These are phyloP conservation scores for Drosophila prolongata DNA, from an alignment of 2,888 invertebrate species.

Conservation along the genomic window DNA sequence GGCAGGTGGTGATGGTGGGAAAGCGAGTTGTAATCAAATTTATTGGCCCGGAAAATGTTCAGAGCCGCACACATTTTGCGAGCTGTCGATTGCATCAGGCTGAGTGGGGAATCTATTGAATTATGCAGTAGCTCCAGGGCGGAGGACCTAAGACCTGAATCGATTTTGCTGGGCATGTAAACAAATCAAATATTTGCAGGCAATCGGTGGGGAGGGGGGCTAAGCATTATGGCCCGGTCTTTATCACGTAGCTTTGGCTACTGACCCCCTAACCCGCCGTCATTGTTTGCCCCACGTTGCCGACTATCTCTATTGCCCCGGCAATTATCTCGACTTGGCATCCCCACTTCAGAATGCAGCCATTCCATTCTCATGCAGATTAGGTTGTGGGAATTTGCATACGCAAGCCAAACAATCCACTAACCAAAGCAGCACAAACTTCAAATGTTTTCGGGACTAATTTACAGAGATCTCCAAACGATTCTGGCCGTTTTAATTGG, in stretches of 20 bases:
- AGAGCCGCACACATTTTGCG: slow-evolving; percentile 55
- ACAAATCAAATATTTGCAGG: slow-evolving; percentile 36
- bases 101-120: slow-evolving; percentile 58
- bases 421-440: slow-evolving; percentile 9
- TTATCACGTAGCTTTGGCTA: slow-evolving; percentile 28
- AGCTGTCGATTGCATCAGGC: slow-evolving; percentile 70
- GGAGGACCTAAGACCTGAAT: neutral
- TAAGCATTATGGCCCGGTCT: slow-evolving; percentile 28
- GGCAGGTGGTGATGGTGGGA: slow-evolving; percentile 31
- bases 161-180: slow-evolving; percentile 27
- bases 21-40: slow-evolving; percentile 62
- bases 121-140: slow-evolving; percentile 53
- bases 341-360: slow-evolving; percentile 16
- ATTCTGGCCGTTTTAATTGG: slow-evolving; percentile 19
- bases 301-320: slow-evolving; percentile 13
- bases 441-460: slow-evolving; percentile 38
- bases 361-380: slow-evolving; percentile 42
- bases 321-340: slow-evolving; percentile 33
- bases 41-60: slow-evolving; percentile 65
- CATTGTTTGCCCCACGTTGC: slow-evolving; percentile 13
- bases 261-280: slow-evolving; percentile 22
- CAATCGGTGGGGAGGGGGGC: neutral
- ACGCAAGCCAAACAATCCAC: slow-evolving; percentile 28
- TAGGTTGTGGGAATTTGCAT: slow-evolving; percentile 59
- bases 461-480: slow-evolving; percentile 22